Evolutionary conservation across 2,888 invertebrate genomes (phyloP).

Genomic region (Brenthis ino): DNA sequence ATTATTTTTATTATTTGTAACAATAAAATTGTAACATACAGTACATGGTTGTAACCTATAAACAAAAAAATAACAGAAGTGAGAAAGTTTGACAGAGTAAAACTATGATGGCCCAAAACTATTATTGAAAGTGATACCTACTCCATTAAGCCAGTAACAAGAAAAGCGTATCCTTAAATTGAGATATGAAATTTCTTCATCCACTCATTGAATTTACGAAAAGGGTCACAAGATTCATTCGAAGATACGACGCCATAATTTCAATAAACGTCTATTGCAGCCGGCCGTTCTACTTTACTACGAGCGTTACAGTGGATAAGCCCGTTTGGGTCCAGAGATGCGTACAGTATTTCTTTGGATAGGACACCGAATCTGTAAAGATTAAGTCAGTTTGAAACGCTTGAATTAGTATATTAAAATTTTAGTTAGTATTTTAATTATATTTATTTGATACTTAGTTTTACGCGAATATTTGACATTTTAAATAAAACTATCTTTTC

Average conservation of each 20-base stretch:
- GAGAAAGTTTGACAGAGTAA: too few species aligned
- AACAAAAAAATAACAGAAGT: too few species aligned
- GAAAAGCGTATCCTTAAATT: conserved; percentile 26
- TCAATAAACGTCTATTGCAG: conserved; percentile 65
- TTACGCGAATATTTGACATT: too few species aligned
- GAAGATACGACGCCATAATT: conserved; percentile 62
- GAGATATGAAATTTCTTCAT: conserved; percentile 35
- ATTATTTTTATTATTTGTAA: too few species aligned
- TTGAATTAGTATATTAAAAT: not conserved
- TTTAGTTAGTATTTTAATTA: not conserved
- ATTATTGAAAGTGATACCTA: not conserved
- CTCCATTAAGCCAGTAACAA: not conserved
- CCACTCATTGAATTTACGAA: conserved; percentile 34
- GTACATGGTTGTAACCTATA: too few species aligned
- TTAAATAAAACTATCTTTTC: too few species aligned
- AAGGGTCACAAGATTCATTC: conserved; percentile 55
- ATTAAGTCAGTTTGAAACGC: not conserved
- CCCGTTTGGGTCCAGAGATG: conserved; percentile 22
- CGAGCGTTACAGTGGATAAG: conserved; percentile 32
- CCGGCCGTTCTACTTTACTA: conserved; percentile 40
- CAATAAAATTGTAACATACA: too few species aligned
- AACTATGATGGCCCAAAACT: not conserved
- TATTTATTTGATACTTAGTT: too few species aligned
- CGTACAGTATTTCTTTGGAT: conserved; percentile 13
- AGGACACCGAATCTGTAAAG: not conserved